A percentile compares a stretch with the other conserved stretches of the same genome.
Conservation (phyloP, 2,113 vertebrate genomes). For the Poecilia latipinna region DNA sequence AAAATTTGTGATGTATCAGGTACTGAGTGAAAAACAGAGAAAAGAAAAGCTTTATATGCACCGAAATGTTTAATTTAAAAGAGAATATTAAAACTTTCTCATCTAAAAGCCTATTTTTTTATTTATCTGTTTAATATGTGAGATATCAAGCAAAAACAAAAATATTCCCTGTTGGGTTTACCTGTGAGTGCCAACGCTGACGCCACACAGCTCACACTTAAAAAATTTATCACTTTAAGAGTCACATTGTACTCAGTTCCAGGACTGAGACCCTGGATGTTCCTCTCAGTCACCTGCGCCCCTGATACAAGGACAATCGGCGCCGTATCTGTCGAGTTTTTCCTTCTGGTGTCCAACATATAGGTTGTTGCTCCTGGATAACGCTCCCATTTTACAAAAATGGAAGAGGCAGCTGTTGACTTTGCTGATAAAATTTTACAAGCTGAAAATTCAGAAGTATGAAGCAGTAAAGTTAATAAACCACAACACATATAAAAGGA, state of each 20-base stretch:
- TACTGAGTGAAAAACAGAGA: slow-evolving; percentile 50
- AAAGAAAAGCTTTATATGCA: not conserved
- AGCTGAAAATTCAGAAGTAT: slow-evolving; percentile 35
- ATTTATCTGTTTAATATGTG: not conserved
- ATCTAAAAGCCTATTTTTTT: not conserved
- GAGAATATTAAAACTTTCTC: not conserved
- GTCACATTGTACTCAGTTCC: slow-evolving; percentile 73
- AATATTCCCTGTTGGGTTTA: slow-evolving; percentile 27
- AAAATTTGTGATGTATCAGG: slow-evolving; percentile 73
- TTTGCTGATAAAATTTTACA: slow-evolving; percentile 65
- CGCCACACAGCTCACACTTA: slow-evolving; percentile 43
- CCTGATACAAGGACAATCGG: slow-evolving; percentile 59
- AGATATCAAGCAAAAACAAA: not conserved
- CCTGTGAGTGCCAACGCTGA: slow-evolving; percentile 58
- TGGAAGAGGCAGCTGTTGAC: slow-evolving; percentile 60
- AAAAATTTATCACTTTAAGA: slow-evolving; percentile 74
- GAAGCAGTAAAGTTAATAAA: not conserved
- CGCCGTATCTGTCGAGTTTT: slow-evolving; percentile 43
- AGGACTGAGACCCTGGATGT: slow-evolving; percentile 64
- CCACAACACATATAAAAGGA: not conserved
- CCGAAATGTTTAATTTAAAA: not conserved
- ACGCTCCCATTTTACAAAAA: slow-evolving; percentile 71
- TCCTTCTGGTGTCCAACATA: slow-evolving; percentile 76
- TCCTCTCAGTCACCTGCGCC: not conserved
- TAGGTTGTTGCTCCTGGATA: slow-evolving; percentile 56